Percentiles rank a stretch among this genome's conserved stretches.
Evolutionary conservation across 2,113 vertebrate genomes (phyloP).

Genomic region (Centropus unirufus): DNA sequence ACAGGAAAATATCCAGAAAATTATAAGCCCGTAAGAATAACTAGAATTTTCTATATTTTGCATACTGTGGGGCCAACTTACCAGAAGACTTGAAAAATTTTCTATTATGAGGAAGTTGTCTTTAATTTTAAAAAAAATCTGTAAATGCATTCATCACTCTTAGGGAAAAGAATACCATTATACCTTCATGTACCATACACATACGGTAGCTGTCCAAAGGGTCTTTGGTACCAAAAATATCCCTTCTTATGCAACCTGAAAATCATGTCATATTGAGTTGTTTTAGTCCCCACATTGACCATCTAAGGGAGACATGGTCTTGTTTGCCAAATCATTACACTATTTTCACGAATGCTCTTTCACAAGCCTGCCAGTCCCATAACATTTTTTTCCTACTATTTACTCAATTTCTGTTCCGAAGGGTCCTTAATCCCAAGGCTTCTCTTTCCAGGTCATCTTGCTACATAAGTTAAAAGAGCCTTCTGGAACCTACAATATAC

Average conservation of each 20-base stretch:
- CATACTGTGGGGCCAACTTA: background rate
- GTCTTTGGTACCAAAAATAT: background rate
- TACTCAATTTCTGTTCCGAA: background rate
- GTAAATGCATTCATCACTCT: background rate
- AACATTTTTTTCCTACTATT: background rate
- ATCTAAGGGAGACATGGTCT: background rate
- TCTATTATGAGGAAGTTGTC: background rate
- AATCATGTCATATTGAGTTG: background rate
- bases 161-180: background rate
- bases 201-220: background rate
- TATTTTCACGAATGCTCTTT: background rate
- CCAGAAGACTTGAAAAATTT: background rate
- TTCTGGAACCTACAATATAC: background rate
- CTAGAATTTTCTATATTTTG: background rate
- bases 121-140: background rate
- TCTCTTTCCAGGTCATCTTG: background rate
- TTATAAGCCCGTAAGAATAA: background rate
- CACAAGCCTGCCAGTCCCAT: background rate
- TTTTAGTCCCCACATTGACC: background rate
- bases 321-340: background rate
- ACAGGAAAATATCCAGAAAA: background rate
- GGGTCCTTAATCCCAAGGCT: background rate
- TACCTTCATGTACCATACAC: background rate
- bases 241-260: background rate
- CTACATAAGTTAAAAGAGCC: background rate